phyloP scores from a whole-genome alignment of 2,797 vertebrate genomes.

The Megaceryle alcyon region DNA sequence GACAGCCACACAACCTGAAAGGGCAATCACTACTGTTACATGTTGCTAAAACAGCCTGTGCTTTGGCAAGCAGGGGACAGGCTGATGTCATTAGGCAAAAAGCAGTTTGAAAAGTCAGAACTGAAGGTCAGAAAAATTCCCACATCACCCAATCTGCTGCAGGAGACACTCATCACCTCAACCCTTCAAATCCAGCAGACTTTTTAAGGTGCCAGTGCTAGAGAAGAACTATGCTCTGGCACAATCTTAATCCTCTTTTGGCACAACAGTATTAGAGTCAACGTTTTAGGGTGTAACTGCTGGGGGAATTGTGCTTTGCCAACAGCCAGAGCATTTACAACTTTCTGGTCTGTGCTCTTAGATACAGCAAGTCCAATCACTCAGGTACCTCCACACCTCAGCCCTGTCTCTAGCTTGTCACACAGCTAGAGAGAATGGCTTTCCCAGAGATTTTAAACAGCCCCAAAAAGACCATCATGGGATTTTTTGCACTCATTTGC shows the following conservation, averaged over 20 bases:
- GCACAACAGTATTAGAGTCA: background rate
- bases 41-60: background rate
- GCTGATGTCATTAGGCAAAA: background rate
- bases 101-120: background rate
- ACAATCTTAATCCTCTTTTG: background rate
- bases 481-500: background rate
- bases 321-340: background rate
- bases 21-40: rapidly evolving
- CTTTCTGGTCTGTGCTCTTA: background rate
- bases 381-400: background rate
- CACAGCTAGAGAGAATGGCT: background rate
- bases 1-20: background rate
- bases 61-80: background rate
- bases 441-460: background rate
- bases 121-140: background rate
- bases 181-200: background rate
- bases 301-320: background rate
- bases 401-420: background rate
- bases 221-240: background rate
- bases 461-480: background rate
- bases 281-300: background rate
- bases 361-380: background rate
- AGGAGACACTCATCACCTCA: background rate
- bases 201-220: background rate
- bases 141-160: background rate